These are phyloP conservation scores for Acronicta psi DNA, from an alignment of 2,888 invertebrate species.

Conservation along the genomic window DNA sequence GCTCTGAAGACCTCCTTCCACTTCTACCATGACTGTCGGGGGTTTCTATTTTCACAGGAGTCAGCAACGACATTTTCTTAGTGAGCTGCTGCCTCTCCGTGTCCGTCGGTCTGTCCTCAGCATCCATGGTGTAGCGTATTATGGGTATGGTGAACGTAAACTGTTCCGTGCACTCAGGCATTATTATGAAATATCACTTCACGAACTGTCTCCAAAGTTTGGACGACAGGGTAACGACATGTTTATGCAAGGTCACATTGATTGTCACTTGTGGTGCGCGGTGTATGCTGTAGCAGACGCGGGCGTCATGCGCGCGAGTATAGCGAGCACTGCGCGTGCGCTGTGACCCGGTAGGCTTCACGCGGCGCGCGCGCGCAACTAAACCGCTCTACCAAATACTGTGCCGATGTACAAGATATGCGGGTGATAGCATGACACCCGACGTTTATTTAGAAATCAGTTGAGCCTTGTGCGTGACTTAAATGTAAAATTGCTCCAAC, in stretches of 20 bases:
- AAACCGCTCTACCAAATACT: conserved; percentile 53
- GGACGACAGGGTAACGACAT: conserved; percentile 68
- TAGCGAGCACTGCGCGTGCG: conserved; percentile 49
- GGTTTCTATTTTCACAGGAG: conserved; percentile 84
- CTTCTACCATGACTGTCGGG: conserved; percentile 80
- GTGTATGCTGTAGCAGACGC: conserved; percentile 55
- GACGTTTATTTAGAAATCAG: conserved; percentile 61
- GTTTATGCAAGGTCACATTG: conserved; percentile 56
- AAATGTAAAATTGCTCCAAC: conserved; percentile 53
- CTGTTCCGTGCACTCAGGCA: conserved; percentile 86
- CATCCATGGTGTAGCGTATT: conserved; percentile 85
- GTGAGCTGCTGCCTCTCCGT: conserved; percentile 73
- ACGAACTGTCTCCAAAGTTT: conserved; percentile 53
- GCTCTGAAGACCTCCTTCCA: conserved; percentile 80
- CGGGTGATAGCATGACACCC: conserved; percentile 61
- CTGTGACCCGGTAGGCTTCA: conserved; percentile 47
- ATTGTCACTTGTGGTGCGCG: conserved; percentile 47
- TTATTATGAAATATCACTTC: conserved; percentile 74
- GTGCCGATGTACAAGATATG: conserved; percentile 55
- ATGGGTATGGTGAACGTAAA: conserved; percentile 83
- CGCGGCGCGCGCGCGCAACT: conserved; percentile 57
- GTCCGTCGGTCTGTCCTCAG: conserved; percentile 75
- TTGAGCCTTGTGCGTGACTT: conserved; percentile 62
- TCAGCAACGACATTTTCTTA: conserved; percentile 83
- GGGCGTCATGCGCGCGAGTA: conserved; percentile 67